Evolutionary conservation across 2,888 invertebrate species (phyloP), one percentile per base, ranked within the genome.

Genomic region (Celastrina argiolus): DNA sequence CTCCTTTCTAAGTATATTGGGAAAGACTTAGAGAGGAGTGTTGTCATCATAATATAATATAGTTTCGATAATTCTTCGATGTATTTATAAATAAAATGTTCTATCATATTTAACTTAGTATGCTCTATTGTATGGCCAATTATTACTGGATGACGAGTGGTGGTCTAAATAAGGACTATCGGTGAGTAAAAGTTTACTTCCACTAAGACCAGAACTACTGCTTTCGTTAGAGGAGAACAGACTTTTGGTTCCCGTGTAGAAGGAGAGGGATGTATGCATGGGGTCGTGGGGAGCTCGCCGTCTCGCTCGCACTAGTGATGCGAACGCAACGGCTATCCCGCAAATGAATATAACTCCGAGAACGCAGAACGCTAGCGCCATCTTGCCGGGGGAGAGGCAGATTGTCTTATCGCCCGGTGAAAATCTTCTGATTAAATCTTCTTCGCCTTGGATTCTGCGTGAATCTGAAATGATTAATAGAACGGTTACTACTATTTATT

Each of bases 341-440:
- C 93, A 89, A 0, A 96, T 84, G 80, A 96, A 95, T 70, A 96
- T 94, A 6, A 95, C 82, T 5, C 96, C 95, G 74, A 96, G 82
- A 0, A 95, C 87, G 76, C 95, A 95, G 77, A 96, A 95, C 0
- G 95, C 94, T 64, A 95, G 87, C 12, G 96, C 95, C 92, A 96
- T 93, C 87, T 94, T 95, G 7, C 95, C 94, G 16, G 95, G 94
- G 10, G 95, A 95, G 70, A 96, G 89, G 77, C 96, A 96, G 63
- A 96, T 92, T 3, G 93, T 93, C 73, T 92, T 91, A 76, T 94
- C 94, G 67, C 93, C 93, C 2, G 93, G 93, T 10, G 91, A 91
- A 70, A 91, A 90, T 4, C 88, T 82, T 61, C 88, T 77, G 3
- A 84, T 80, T 69, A 84, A 83, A 69, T 87, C 85, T 74, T 88